Evolutionary conservation across 2,113 vertebrate genomes (phyloP).

Genomic region (Nasalis larvatus): DNA sequence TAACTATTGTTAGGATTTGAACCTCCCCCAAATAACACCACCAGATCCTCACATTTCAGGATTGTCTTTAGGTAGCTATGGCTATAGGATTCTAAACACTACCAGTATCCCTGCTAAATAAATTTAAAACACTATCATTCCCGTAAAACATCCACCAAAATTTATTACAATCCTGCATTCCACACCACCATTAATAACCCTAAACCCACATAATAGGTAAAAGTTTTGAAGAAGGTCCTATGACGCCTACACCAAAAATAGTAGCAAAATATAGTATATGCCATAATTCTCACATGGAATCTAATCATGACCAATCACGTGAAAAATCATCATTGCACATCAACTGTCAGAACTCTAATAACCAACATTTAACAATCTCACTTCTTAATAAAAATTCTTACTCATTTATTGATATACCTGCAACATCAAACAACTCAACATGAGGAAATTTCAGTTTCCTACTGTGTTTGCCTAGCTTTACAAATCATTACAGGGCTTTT

Average conservation of each 20-base stretch:
- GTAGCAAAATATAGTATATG: not conserved
- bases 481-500: too few relatives aligned
- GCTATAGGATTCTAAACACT: not conserved
- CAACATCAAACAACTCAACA: not conserved
- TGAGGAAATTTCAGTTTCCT: too few relatives aligned
- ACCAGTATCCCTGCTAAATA: not conserved
- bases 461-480: too few relatives aligned
- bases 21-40: not conserved
- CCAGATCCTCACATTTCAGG: not conserved
- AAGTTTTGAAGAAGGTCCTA: not conserved
- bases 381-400: not conserved
- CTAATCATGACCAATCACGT: not conserved
- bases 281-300: not conserved
- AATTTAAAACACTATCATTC: not conserved
- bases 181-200: not conserved
- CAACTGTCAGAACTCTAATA: not conserved
- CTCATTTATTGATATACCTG: not conserved
- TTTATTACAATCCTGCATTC: not conserved
- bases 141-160: not conserved
- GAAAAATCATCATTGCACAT: not conserved
- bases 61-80: not conserved
- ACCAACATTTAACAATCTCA: not conserved
- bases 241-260: not conserved
- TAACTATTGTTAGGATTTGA: not conserved
- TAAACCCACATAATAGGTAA: not conserved